Evolutionary conservation across 2,113 vertebrate species (phyloP).

Genomic region (Microtus richardsoni): DNA sequence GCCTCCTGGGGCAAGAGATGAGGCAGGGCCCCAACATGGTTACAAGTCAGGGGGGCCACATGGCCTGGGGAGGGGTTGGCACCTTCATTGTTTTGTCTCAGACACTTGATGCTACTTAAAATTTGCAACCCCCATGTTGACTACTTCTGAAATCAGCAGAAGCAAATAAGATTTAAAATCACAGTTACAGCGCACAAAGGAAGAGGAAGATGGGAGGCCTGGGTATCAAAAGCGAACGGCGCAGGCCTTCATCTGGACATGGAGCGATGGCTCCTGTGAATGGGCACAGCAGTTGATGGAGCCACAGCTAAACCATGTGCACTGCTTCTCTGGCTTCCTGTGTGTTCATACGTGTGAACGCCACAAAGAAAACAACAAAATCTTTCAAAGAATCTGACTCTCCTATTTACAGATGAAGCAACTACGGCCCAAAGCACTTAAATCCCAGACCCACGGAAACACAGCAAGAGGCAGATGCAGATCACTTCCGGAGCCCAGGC

Average conservation of each 20-base stretch:
- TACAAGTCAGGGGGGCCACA: background rate
- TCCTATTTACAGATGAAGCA: background rate
- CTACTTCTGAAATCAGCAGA: background rate
- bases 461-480: background rate
- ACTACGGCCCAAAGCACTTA: background rate
- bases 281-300: background rate
- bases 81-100: rapidly evolving
- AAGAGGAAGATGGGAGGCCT: background rate
- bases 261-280: background rate
- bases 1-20: rapidly evolving
- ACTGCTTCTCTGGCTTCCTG: background rate
- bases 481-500: too few relatives aligned
- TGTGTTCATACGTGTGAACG: background rate
- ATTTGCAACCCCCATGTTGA: background rate
- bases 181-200: background rate
- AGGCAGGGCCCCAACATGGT: rapidly evolving
- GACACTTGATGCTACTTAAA: background rate
- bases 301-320: background rate
- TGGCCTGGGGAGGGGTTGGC: too few relatives aligned
- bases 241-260: background rate
- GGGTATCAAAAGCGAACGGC: background rate
- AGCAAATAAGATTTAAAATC: background rate
- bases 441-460: background rate
- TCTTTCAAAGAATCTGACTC: background rate
- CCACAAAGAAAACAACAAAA: background rate